Percentiles rank a stretch among this genome's conserved stretches.
Conservation (phyloP, 2,113 vertebrate species). For the Zapus hudsonius region DNA sequence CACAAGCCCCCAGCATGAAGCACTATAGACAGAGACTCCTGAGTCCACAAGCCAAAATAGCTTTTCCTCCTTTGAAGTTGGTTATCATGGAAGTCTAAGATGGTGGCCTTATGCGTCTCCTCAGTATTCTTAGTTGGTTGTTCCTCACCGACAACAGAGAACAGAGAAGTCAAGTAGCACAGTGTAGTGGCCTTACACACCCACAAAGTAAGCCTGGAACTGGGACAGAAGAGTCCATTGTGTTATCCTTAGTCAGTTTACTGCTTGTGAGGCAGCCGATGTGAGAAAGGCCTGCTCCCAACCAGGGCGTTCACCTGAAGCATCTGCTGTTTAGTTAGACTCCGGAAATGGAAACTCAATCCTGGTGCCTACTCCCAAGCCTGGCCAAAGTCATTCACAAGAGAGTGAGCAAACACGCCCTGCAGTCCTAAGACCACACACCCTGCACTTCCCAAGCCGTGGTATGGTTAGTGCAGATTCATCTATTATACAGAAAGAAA, state of each 20-base stretch:
- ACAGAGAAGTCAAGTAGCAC: background rate
- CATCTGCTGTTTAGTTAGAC: background rate
- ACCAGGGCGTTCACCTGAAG: background rate
- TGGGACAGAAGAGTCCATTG: background rate
- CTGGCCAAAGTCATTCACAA: conserved; percentile 22
- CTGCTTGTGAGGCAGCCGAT: background rate
- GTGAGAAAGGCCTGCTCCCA: background rate
- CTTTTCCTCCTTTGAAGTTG: background rate
- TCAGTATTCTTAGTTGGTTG: background rate
- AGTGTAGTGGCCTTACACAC: background rate
- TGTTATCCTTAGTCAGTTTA: background rate
- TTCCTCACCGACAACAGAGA: background rate
- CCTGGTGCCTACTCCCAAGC: background rate
- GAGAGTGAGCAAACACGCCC: background rate
- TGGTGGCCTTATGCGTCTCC: background rate
- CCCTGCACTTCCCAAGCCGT: background rate
- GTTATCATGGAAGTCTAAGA: background rate
- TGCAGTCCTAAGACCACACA: background rate
- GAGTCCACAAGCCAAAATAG: background rate
- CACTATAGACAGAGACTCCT: background rate
- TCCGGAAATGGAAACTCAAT: conserved; percentile 33
- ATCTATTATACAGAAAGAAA: background rate
- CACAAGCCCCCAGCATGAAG: background rate
- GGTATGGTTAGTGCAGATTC: background rate
- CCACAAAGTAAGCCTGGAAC: background rate